Evolutionary conservation across 2,888 invertebrate species (phyloP).

Genomic region (Anorthoa munda): DNA sequence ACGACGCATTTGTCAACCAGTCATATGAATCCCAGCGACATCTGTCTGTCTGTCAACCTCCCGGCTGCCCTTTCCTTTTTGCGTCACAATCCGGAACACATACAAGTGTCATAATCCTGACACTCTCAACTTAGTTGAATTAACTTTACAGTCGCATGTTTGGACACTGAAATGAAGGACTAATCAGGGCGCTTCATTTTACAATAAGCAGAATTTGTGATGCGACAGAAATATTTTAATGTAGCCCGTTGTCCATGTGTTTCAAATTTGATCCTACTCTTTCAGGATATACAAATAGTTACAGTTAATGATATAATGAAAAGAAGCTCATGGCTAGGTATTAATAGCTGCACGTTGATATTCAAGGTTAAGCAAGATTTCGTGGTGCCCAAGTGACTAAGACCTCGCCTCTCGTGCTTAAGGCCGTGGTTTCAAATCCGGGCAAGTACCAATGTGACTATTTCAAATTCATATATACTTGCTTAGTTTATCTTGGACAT

Average conservation of each 20-base stretch:
- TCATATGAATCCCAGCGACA: not conserved
- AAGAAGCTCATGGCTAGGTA: too few relatives aligned
- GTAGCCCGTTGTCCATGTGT: not conserved
- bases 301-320: too few relatives aligned
- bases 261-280: too few relatives aligned
- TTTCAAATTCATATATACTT: too few relatives aligned
- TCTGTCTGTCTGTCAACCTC: not conserved
- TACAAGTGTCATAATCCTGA: slow-evolving; percentile 54
- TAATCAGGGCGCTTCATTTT: slow-evolving; percentile 20
- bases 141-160: slow-evolving; percentile 35
- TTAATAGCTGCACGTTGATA: too few relatives aligned
- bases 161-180: slow-evolving; percentile 3
- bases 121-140: slow-evolving; percentile 16
- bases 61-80: not conserved
- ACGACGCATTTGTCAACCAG: not conserved
- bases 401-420: too few relatives aligned
- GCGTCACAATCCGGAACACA: slow-evolving; percentile 26
- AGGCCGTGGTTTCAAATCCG: too few relatives aligned
- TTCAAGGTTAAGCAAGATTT: too few relatives aligned
- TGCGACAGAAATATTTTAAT: not conserved
- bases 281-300: too few relatives aligned
- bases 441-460: too few relatives aligned
- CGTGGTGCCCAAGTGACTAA: too few relatives aligned
- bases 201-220: not conserved
- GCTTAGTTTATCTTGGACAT: too few relatives aligned